Base-by-base conservation (phyloP, 2,113 vertebrate genomes). In the Myotis brandtii region DNA sequence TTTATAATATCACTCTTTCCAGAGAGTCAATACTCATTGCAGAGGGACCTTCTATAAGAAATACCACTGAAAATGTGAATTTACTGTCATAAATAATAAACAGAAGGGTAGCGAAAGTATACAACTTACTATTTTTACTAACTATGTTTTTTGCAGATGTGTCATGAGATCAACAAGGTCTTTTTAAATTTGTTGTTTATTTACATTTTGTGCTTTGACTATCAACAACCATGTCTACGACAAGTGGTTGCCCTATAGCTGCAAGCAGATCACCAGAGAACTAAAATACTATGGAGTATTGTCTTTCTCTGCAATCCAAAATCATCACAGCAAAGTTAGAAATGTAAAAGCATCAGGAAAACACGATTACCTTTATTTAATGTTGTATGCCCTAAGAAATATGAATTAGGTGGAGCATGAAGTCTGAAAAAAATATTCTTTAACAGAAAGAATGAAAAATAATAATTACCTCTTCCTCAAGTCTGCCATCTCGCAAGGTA, bases 401-500 rank as follows among this genome's bases (percentile, higher is more conserved):
- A 94, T 13, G 67, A 95, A 20, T 32, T 87, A 80, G 11, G 43
- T 18, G 13, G 48, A 92, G 21, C 23, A 84, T n/a, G 1, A 5
- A 40, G 7, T 86, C 12, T 93, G 91, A 76, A 83, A 77, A 86
- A 85, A 86, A 82, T 8, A 4, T 11, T 46, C 59, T 95, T 87
- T 92, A 18, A 66, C 3, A 82, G 23, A 54, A 17, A 86, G 75
- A 97, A 91, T 1, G 3, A 97, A 96, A 70, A 77, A 40, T 21
- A 81, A 12, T 0, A 32, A 79, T 97, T 94, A 99, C 99, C 99
- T 99, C 99, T 96, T 99, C 99, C n/a, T 99, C 99, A 87, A 99
- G 99, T 64, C 95, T 98, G 97, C 99, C 97, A 92, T 99, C 99
- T 98, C 99, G 98, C 75, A 99, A 98, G 6, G 99, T 99, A 0